Base-by-base conservation (phyloP, 2,888 invertebrate genomes). In the Palloptera scutellata region DNA sequence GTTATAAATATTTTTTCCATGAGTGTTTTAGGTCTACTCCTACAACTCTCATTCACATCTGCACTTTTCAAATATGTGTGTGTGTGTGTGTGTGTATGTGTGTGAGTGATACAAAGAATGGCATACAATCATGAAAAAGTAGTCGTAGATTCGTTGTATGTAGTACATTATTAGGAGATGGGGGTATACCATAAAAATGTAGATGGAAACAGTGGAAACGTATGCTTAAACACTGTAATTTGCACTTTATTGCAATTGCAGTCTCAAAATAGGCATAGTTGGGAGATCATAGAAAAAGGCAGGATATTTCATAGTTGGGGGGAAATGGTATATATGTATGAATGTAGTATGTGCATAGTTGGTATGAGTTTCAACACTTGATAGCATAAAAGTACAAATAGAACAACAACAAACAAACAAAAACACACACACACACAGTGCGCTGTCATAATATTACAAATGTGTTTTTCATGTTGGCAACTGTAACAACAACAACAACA, bases 381-480 rank as follows among this genome's bases (percentile, higher is more conserved):
- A 30, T 30, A 30, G 30, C 30, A 6, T 30, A 30, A 30, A 30
- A 30, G 30, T n/a, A 48, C 48, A 48, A 48, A 48, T 30, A 30
- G 48, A 48, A 15, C 48, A 48, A 15, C 48, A 6, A 48, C 48
- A 48, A 48, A 48, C 13, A 48, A 48, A 48, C 17, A 40, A 61
- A 13, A 40, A 12, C 12, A 17, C 17, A 40, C 12, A 11, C 13
- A 8, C 45, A n/a, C 8, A 61, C 15, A 55, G 55, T 19, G 19
- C n/a, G 30, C 69, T 72, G 70, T 66, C 73, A 67, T 67, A 68
- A 66, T 69, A 71, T 72, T 72, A 71, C 67, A 73, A 75, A 75
- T 75, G 72, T 71, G 67, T 70, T 72, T 75, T 74, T 72, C 72
- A 70, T 74, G 74, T 75, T 71, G 52, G 58, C 58, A 64, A 64